Percentiles rank a stretch among this genome's conserved stretches.
These are phyloP conservation scores for Apodemus sylvaticus DNA, from an alignment of 2,113 vertebrate species.

Conservation along the genomic window DNA sequence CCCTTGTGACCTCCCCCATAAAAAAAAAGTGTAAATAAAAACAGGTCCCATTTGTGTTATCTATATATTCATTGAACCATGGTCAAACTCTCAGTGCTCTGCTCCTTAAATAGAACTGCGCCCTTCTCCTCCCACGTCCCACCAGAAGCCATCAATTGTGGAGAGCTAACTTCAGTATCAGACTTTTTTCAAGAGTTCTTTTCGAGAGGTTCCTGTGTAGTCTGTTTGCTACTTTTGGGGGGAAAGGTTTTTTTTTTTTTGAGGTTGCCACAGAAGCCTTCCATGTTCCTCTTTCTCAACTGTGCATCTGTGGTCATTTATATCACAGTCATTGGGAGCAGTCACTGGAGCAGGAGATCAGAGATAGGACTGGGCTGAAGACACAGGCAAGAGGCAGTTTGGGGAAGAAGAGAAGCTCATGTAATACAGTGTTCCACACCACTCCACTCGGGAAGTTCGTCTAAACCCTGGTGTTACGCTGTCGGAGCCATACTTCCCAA, in stretches of 20 bases:
- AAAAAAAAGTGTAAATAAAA: background rate
- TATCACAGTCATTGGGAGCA: background rate
- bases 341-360: no score
- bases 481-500: background rate
- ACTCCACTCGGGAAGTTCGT: background rate
- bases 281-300: background rate
- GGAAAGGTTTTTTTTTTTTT: no score
- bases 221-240: background rate
- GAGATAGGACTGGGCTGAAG: accelerated
- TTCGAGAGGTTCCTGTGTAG: background rate
- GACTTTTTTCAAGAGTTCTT: background rate
- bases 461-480: background rate
- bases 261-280: background rate
- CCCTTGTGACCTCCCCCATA: background rate
- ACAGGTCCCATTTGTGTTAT: background rate
- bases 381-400: background rate
- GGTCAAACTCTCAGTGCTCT: background rate
- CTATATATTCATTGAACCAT: background rate
- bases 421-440: background rate
- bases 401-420: background rate
- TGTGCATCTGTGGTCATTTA: background rate
- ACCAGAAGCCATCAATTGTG: background rate
- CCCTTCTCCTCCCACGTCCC: background rate
- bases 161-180: background rate
- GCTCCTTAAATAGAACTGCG: background rate